phyloP scores from a whole-genome alignment of 2,113 vertebrate species.

The Uria aalge region DNA sequence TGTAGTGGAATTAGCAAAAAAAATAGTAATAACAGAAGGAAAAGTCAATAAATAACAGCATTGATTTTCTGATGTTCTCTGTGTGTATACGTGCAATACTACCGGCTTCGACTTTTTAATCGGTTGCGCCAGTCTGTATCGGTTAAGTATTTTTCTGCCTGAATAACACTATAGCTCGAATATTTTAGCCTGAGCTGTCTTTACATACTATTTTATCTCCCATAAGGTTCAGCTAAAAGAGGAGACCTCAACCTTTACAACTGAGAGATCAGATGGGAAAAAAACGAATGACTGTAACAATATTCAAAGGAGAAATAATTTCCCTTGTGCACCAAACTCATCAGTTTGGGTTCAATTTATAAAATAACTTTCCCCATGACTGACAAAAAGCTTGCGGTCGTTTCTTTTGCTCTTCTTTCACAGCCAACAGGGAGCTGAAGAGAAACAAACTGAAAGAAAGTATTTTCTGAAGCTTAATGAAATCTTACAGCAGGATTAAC shows the following conservation, averaged over 20 bases:
- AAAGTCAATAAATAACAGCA: not conserved
- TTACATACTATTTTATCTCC: not conserved
- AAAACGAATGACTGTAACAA: not conserved
- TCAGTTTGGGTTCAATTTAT: not conserved
- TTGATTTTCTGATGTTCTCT: not conserved
- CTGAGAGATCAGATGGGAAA: not conserved
- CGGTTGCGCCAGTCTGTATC: not conserved
- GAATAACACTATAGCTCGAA: not conserved
- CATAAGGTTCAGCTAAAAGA: not conserved
- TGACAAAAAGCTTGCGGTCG: not conserved
- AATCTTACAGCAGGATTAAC: not conserved
- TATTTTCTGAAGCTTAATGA: not conserved
- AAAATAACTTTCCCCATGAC: not conserved
- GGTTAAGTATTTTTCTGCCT: not conserved
- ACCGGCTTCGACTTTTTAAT: not conserved
- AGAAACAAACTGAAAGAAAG: not conserved
- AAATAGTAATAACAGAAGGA: not conserved
- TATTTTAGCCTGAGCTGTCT: not conserved
- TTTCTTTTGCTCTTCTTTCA: not conserved
- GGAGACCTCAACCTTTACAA: not conserved
- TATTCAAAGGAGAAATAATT: conserved; percentile 30
- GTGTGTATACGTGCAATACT: not conserved
- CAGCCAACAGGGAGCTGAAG: not conserved
- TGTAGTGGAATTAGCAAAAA: not conserved
- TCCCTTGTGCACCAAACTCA: not conserved